Evolutionary conservation across 2,797 vertebrate genomes (phyloP).

Genomic region (Odontamblyopus rebecca): DNA sequence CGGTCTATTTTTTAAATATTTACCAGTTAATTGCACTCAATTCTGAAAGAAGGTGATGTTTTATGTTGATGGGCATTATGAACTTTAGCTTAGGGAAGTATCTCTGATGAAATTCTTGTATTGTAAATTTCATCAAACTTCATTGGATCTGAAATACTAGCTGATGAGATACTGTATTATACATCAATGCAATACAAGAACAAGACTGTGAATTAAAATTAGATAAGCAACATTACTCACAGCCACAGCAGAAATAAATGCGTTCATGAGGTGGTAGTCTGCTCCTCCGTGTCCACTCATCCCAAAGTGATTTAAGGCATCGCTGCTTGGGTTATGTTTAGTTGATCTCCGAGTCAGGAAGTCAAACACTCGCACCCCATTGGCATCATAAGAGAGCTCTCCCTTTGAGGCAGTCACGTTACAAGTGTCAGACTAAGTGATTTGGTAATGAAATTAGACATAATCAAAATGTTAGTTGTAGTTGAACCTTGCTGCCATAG

Average conservation of each 20-base stretch:
- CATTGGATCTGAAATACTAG: too few species aligned
- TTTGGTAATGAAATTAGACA: too few species aligned
- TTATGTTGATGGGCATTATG: too few species aligned
- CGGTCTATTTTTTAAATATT: too few species aligned
- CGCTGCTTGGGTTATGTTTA: constrained; percentile 40
- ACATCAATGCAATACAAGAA: not conserved
- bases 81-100: too few species aligned
- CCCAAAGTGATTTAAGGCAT: constrained; percentile 20
- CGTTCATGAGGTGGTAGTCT: constrained; percentile 80
- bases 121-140: too few species aligned
- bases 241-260: constrained; percentile 81
- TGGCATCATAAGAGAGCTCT: constrained; percentile 72
- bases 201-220: too few species aligned
- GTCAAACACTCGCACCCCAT: constrained; percentile 76
- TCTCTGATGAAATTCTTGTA: too few species aligned
- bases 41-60: too few species aligned
- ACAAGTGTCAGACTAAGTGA: not conserved
- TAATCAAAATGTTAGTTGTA: not conserved
- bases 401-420: constrained; percentile 61
- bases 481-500: constrained; percentile 79
- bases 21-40: not conserved
- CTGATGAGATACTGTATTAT: too few species aligned
- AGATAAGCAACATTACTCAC: constrained; percentile 63
- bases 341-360: constrained; percentile 74
- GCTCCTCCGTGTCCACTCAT: constrained; percentile 72